Conservation (phyloP, 2,113 vertebrate genomes). For the Prunella himalayana region DNA sequence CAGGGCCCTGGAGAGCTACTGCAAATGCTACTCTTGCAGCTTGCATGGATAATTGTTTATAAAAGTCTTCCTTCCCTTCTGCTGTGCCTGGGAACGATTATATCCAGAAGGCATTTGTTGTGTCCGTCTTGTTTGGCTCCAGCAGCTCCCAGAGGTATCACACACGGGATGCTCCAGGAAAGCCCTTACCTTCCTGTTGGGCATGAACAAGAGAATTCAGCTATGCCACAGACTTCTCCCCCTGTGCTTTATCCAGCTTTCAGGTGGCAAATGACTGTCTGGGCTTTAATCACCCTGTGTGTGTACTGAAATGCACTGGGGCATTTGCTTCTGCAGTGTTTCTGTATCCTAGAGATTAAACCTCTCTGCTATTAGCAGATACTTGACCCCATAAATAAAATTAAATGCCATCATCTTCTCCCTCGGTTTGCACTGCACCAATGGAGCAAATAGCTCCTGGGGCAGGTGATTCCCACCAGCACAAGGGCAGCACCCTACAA, state of each 20-base stretch:
- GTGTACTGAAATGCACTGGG: neutral
- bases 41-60: constrained; percentile 45
- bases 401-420: neutral
- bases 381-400: constrained; percentile 1
- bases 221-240: neutral
- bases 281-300: neutral
- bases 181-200: neutral
- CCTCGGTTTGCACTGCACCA: neutral
- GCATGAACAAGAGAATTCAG: neutral
- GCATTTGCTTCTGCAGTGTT: neutral
- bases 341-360: neutral
- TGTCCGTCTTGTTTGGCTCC: neutral
- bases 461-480: neutral
- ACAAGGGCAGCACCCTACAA: neutral
- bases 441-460: neutral
- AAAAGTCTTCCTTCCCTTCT: constrained; percentile 31
- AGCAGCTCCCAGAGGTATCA: neutral
- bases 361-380: neutral
- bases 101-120: constrained; percentile 23
- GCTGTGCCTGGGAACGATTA: neutral
- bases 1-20: constrained; percentile 31
- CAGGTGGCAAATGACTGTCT: neutral
- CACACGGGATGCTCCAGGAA: neutral
- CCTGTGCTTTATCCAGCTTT: neutral
- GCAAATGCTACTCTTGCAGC: constrained; percentile 41